phyloP scores from a whole-genome alignment of 2,797 vertebrate species.

The Graptemys geographica region DNA sequence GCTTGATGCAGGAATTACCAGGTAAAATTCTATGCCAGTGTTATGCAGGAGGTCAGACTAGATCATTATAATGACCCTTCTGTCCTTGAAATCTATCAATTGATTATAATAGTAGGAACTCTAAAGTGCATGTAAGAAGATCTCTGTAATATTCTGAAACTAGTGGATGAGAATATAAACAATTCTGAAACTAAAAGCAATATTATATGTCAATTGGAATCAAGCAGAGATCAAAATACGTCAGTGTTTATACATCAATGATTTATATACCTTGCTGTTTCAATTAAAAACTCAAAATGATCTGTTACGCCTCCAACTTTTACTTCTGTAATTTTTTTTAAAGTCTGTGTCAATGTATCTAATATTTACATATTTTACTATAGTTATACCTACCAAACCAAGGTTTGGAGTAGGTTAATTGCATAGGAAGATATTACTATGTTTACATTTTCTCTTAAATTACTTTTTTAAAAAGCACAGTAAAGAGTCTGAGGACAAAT shows the following conservation, averaged over 20 bases:
- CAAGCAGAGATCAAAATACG: conserved; percentile 43
- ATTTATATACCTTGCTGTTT: conserved; percentile 59
- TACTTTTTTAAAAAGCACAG: conserved; percentile 80
- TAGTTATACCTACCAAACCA: conserved; percentile 79
- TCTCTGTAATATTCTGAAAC: neutral
- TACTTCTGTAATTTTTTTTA: conserved; percentile 71
- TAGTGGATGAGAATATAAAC: neutral
- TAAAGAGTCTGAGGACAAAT: conserved; percentile 94
- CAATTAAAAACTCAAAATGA: conserved; percentile 76
- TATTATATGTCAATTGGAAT: conserved; percentile 22
- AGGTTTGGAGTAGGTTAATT: conserved; percentile 78
- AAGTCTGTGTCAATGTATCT: conserved; percentile 64
- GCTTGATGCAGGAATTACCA: conserved; percentile 6
- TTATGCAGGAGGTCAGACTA: neutral
- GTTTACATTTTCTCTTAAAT: conserved; percentile 82
- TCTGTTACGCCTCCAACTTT: conserved; percentile 75
- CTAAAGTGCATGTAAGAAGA: conserved; percentile 23
- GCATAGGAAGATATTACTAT: conserved; percentile 84
- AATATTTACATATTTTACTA: conserved; percentile 67
- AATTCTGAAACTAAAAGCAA: conserved; percentile 3
- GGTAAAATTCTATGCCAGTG: neutral
- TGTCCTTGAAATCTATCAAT: conserved; percentile 17
- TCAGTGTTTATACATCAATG: conserved; percentile 13
- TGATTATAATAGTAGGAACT: neutral
- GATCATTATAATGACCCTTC: neutral